Conservation (phyloP, 2,797 vertebrate genomes). For the Enteromius fasciolatus region DNA sequence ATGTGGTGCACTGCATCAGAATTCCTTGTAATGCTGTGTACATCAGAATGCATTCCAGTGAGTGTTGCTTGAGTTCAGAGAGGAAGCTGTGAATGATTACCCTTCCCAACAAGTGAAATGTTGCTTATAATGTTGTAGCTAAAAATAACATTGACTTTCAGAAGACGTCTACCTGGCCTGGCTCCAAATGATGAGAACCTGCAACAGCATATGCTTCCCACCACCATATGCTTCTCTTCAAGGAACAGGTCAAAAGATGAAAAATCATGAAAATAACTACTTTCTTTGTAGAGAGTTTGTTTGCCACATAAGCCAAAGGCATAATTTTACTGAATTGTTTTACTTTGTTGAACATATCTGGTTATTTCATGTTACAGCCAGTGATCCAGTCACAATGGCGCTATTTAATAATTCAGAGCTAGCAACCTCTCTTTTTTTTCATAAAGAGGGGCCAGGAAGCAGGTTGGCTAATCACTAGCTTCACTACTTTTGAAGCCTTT, state of each 20-base stretch:
- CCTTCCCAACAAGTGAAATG: slow-evolving; percentile 27
- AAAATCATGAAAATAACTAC: slow-evolving; percentile 5
- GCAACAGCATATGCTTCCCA: slow-evolving; percentile 29
- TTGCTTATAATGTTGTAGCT: slow-evolving; percentile 20
- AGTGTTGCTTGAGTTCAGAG: slow-evolving; percentile 7
- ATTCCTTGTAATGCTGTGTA: background rate
- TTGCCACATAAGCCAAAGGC: background rate
- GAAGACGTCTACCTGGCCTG: slow-evolving; percentile 16
- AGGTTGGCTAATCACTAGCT: background rate
- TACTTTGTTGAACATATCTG: background rate
- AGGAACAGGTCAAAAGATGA: background rate
- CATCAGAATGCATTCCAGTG: slow-evolving; percentile 15
- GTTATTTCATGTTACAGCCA: background rate
- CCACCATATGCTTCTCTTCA: background rate
- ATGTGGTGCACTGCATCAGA: slow-evolving; percentile 1
- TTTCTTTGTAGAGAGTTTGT: background rate
- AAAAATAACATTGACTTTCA: slow-evolving; percentile 36
- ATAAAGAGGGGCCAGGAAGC: background rate
- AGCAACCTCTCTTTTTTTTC: background rate
- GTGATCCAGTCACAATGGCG: background rate
- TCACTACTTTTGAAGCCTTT: background rate
- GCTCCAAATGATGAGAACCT: slow-evolving; percentile 26
- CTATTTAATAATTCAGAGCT: background rate
- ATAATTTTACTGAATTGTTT: background rate
- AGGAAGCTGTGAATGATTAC: slow-evolving; percentile 12